A percentile compares a stretch with the other conserved stretches of the same genome.
These are phyloP conservation scores for Ophiothrix spiculata DNA, from an alignment of 35 echinoderm and acorn worm species.

Conservation along the genomic window DNA sequence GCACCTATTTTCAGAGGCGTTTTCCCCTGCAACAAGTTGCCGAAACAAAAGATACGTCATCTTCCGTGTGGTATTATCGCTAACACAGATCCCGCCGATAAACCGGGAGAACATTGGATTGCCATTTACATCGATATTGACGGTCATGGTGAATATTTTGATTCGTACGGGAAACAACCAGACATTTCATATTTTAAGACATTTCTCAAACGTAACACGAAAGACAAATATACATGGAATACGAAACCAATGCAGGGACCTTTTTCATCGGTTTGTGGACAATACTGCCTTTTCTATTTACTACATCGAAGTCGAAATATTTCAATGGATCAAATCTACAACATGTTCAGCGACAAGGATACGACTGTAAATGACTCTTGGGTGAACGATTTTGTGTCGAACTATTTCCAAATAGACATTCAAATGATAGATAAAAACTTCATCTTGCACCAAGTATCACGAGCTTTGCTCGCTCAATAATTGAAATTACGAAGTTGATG, in stretches of 20 bases:
- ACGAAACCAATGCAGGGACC: not conserved
- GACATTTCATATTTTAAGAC: not conserved
- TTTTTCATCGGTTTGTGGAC: constrained; percentile 32
- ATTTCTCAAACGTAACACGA: not conserved
- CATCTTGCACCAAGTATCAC: too few species aligned
- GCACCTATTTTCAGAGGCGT: constrained; percentile 28
- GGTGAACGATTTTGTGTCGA: constrained; percentile 11
- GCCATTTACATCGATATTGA: constrained; percentile 13
- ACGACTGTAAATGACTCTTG: not conserved
- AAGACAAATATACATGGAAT: constrained; percentile 12
- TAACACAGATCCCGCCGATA: constrained; percentile 14
- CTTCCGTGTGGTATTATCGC: not conserved
- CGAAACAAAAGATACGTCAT: not conserved
- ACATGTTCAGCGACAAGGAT: constrained; percentile 7
- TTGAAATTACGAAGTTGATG: too few species aligned
- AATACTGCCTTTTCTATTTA: constrained; percentile 43
- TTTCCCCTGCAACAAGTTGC: constrained; percentile 21
- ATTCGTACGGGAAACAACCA: constrained; percentile 38
- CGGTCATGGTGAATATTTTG: constrained; percentile 28
- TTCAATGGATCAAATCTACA: not conserved
- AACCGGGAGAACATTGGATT: constrained; percentile 20
- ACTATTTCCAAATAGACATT: too few species aligned
- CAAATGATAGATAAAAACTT: too few species aligned
- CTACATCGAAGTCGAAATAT: constrained; percentile 21
- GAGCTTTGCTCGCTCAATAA: too few species aligned